Evolutionary conservation across 2,797 vertebrate genomes (phyloP).

Genomic region (Peromyscus aztecus): DNA sequence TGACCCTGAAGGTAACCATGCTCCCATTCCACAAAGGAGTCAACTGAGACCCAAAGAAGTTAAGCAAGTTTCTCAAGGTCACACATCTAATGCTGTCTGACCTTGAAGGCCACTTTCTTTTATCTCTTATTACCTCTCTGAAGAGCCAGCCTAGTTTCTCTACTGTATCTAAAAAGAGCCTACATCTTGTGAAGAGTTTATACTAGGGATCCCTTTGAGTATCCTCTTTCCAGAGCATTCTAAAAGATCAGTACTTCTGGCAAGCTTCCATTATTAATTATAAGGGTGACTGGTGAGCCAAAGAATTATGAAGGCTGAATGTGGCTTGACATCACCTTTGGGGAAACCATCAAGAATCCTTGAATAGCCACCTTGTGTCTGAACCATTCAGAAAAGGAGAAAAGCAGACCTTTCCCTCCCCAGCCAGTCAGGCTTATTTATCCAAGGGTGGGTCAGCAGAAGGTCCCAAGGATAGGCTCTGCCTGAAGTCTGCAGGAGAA

Average conservation of each 20-base stretch:
- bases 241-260: slow-evolving; percentile 56
- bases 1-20: slow-evolving; percentile 9
- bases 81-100: slow-evolving; percentile 31
- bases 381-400: neutral
- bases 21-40: slow-evolving; percentile 57
- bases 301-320: slow-evolving; percentile 61
- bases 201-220: slow-evolving; percentile 50
- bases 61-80: slow-evolving; percentile 54
- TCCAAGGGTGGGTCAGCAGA: slow-evolving; percentile 48
- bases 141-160: slow-evolving; percentile 31
- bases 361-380: slow-evolving; percentile 34
- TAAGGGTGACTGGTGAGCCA: slow-evolving; percentile 69
- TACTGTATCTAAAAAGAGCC: neutral
- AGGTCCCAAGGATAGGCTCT: neutral
- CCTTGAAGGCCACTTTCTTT: neutral
- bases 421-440: slow-evolving; percentile 15
- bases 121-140: slow-evolving; percentile 6
- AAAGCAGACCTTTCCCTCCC: slow-evolving; percentile 3
- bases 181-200: slow-evolving; percentile 48
- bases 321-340: slow-evolving; percentile 59
- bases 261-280: slow-evolving; percentile 71
- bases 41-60: slow-evolving; percentile 18
- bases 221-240: slow-evolving; percentile 64
- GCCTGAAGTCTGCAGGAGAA: slow-evolving; percentile 49
- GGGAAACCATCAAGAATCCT: slow-evolving; percentile 53